A percentile compares a stretch with the other conserved stretches of the same genome.
These are phyloP conservation scores for Drosophila siamana DNA, from an alignment of 2,888 invertebrate genomes.

Conservation along the genomic window DNA sequence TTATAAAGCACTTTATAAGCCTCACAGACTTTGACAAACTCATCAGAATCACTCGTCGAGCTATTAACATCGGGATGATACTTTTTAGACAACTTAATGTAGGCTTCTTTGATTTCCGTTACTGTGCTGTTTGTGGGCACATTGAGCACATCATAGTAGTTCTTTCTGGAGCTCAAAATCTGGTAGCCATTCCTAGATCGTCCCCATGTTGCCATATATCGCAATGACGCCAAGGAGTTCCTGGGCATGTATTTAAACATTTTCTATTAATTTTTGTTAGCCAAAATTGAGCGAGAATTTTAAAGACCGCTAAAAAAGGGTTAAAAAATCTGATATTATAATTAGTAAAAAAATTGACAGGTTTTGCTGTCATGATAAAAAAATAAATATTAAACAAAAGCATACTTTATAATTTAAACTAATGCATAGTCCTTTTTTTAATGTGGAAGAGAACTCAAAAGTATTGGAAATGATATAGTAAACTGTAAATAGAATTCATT, in stretches of 20 bases:
- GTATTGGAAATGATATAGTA: background rate
- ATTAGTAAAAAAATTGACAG: constrained; percentile 6
- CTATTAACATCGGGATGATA: constrained; percentile 61
- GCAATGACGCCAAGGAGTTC: constrained; percentile 1
- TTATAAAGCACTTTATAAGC: constrained; percentile 54
- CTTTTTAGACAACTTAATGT: constrained; percentile 56
- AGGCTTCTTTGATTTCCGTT: constrained; percentile 54
- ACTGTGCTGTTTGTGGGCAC: constrained; percentile 38
- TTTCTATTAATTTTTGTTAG: constrained; percentile 14
- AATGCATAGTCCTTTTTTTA: too few species aligned
- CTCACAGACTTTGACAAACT: constrained; percentile 57
- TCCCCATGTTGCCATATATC: constrained; percentile 30
- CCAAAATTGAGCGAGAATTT: constrained; percentile 15
- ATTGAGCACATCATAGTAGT: constrained; percentile 60
- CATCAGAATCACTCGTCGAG: constrained; percentile 26
- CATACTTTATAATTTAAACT: background rate
- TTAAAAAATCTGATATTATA: background rate
- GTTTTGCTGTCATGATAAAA: background rate
- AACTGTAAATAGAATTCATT: background rate
- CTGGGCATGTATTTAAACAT: constrained; percentile 30
- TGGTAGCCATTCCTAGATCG: constrained; percentile 3
- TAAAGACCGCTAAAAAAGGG: background rate
- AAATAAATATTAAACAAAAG: background rate
- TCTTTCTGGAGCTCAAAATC: constrained; percentile 15
- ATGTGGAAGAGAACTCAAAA: too few species aligned